Base-by-base conservation (phyloP, 2,888 invertebrate species). In the Hydriomena furcata region DNA sequence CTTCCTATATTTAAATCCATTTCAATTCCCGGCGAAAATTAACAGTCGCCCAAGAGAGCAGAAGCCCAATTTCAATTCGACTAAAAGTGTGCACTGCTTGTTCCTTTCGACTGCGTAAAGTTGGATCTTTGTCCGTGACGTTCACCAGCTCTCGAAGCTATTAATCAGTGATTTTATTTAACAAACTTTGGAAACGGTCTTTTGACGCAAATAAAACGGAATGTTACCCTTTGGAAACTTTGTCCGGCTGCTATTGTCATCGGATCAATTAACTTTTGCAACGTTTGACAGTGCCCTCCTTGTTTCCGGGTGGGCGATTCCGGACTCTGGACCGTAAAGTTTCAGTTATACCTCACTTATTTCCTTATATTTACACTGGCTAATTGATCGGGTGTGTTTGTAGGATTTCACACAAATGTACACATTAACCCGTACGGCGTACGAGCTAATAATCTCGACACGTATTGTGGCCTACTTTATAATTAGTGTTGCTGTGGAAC, bases 241-340 rank as follows among this genome's bases (percentile, higher is more conserved):
- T 52, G 58, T 55, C 61, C 49, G 58, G 60, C 42, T 58, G 55
- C 65, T 60, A 69, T 74, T 74, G 67, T 72, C 55, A 38, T 63
- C 60, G 61, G 66, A 71, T 71, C 73, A 75, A 73, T 73, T 75
- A 73, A 71, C 75, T 74, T 74, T 71, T 61, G 63, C 52, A 61
- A 63, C 62, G 68, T 69, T 72, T 66, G 66, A 64, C 71, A 63
- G 65, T 68, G 58, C 60, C 61, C 65, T 58, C 58, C 52, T 62
- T 66, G 54, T 72, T 72, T 65, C 62, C 53, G 63, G 62, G 56
- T 65, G 58, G 64, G 51, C 60, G 58, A 55, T 54, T 23, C 6
- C 12, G 28, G 52, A 52, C 63, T 60, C 51, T 49, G 55, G 48
- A 59, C 63, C 59, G 55, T 64, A 64, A 66, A 68, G 66, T 68